Evolutionary conservation across 2,113 vertebrate genomes (phyloP).

Genomic region (Nibea albiflora): DNA sequence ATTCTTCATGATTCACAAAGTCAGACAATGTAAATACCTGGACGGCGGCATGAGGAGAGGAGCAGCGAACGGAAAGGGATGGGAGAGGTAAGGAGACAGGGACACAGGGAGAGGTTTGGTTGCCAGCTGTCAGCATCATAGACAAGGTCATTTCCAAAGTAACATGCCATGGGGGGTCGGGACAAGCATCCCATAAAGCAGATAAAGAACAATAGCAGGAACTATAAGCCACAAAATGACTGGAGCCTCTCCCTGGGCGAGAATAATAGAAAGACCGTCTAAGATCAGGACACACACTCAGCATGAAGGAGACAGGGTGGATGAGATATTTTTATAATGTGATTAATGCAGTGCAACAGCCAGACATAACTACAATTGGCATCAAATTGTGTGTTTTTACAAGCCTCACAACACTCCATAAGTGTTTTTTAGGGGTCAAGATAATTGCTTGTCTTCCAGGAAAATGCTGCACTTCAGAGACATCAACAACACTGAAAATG

Average conservation of each 20-base stretch:
- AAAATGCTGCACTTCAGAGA: slow-evolving; percentile 26
- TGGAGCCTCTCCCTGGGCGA: slow-evolving; percentile 84
- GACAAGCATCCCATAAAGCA: slow-evolving; percentile 86
- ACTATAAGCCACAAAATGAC: slow-evolving; percentile 84
- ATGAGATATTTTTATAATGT: slow-evolving; percentile 73
- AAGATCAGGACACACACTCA: slow-evolving; percentile 71
- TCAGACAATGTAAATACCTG: slow-evolving; percentile 44
- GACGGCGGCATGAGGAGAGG: slow-evolving; percentile 49
- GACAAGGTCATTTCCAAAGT: slow-evolving; percentile 83
- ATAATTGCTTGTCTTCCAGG: slow-evolving; percentile 17
- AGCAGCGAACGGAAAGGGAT: slow-evolving; percentile 71
- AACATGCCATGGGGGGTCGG: slow-evolving; percentile 79
- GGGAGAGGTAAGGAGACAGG: slow-evolving; percentile 76
- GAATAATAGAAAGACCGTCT: slow-evolving; percentile 81
- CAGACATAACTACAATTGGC: slow-evolving; percentile 55
- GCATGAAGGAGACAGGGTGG: slow-evolving; percentile 68
- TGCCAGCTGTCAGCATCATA: slow-evolving; percentile 73
- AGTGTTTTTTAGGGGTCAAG: neutral
- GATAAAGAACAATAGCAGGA: slow-evolving; percentile 96
- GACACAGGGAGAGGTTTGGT: slow-evolving; percentile 60
- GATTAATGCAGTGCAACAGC: slow-evolving; percentile 72
- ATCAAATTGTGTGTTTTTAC: slow-evolving; percentile 41
- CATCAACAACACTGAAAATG: slow-evolving; percentile 9
- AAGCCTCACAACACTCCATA: slow-evolving; percentile 10
- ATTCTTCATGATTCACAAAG: slow-evolving; percentile 34